Percentiles rank a stretch among this genome's conserved stretches.
phyloP scores from a whole-genome alignment of 2,888 invertebrate species.

The Xiphydria camelus region DNA sequence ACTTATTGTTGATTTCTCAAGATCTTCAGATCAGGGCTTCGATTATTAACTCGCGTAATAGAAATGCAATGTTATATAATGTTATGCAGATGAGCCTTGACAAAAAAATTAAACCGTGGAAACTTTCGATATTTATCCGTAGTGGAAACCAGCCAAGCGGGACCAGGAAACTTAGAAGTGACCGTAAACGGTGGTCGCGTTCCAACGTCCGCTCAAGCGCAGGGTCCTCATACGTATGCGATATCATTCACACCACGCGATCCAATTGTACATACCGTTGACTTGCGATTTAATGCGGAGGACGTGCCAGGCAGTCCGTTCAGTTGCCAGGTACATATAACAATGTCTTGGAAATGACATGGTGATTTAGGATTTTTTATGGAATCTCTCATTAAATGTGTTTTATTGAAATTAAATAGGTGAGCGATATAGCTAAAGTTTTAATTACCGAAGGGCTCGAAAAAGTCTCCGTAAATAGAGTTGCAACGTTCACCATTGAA shows the following conservation, averaged over 20 bases:
- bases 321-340: conserved; percentile 61
- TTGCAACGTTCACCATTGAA: conserved; percentile 85
- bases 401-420: conserved; percentile 30
- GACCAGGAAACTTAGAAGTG: conserved; percentile 97
- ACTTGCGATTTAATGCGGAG: conserved; percentile 93
- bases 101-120: too few species aligned
- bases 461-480: conserved; percentile 84
- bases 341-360: too few species aligned
- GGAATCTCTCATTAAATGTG: background rate
- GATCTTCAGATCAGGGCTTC: background rate
- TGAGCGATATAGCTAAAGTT: conserved; percentile 59
- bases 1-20: conserved; percentile 14
- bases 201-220: conserved; percentile 94
- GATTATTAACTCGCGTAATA: too few species aligned
- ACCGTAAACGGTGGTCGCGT: conserved; percentile 97
- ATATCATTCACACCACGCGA: conserved; percentile 96
- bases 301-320: conserved; percentile 81
- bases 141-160: conserved; percentile 98
- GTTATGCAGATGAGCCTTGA: too few species aligned
- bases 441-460: conserved; percentile 81
- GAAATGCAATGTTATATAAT: too few species aligned
- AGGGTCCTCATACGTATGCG: conserved; percentile 94
- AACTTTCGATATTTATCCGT: conserved; percentile 22
- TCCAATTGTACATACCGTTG: conserved; percentile 88
- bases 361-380: too few species aligned